Evolutionary conservation across 2,113 vertebrate genomes (phyloP).

Genomic region (Dromaius novaehollandiae): DNA sequence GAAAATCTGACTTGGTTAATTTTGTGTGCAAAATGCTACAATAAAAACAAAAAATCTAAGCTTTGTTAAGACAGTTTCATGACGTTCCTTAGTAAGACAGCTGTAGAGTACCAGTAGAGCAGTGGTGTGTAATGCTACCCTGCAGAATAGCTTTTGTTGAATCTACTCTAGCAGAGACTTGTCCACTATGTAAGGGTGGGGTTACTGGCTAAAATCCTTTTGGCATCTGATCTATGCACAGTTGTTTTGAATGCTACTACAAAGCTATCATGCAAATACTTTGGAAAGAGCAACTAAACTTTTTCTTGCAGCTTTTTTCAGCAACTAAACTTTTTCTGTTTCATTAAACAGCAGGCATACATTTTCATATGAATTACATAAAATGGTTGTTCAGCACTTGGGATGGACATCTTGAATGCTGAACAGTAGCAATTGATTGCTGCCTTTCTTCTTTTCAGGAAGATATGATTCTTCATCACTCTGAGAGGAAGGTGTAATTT

Average conservation of each 20-base stretch:
- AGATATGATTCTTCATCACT: background rate
- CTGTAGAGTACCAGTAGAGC: background rate
- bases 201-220: constrained; percentile 35
- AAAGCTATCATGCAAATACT: constrained; percentile 9
- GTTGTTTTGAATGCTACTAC: constrained; percentile 43
- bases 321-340: background rate
- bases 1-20: background rate
- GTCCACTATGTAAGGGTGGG: constrained; percentile 19
- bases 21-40: background rate
- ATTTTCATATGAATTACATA: background rate
- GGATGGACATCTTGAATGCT: background rate
- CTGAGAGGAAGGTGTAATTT: background rate
- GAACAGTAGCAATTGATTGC: background rate
- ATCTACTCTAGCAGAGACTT: constrained; percentile 52
- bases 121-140: background rate
- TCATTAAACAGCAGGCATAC: background rate
- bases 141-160: background rate
- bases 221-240: constrained; percentile 8
- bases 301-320: background rate
- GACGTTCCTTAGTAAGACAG: background rate
- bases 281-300: background rate
- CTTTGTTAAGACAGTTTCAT: background rate
- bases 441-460: background rate
- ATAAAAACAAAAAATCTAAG: background rate
- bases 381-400: background rate